These are phyloP conservation scores for Meandrusa payeni DNA, from an alignment of 2,888 invertebrate species.

Conservation along the genomic window DNA sequence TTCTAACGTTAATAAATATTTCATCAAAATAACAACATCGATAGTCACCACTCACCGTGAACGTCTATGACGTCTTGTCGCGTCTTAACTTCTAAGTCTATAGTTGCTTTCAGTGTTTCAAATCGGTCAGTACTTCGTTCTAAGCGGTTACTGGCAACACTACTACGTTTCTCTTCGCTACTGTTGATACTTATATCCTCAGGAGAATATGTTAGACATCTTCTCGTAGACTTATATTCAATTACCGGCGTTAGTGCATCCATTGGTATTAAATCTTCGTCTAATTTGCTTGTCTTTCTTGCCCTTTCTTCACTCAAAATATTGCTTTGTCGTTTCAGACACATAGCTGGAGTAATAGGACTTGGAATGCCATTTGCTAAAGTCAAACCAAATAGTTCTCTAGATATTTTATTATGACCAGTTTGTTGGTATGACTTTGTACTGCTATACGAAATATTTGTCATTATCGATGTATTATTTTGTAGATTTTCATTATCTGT, in stretches of 20 bases:
- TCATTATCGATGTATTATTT: conserved; percentile 46
- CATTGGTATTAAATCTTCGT: conserved; percentile 62
- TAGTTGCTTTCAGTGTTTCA: conserved; percentile 75
- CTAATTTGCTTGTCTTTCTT: conserved; percentile 74
- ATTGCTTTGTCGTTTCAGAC: conserved; percentile 63
- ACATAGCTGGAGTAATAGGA: conserved; percentile 70
- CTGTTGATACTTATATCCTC: conserved; percentile 74
- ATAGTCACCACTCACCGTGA: conserved; percentile 84
- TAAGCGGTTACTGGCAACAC: conserved; percentile 69
- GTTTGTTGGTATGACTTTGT: conserved; percentile 51
- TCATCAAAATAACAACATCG: conserved; percentile 37
- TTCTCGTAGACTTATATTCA: conserved; percentile 72
- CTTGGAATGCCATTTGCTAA: conserved; percentile 76
- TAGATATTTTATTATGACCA: conserved; percentile 49
- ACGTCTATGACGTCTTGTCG: conserved; percentile 82
- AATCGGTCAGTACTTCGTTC: conserved; percentile 61
- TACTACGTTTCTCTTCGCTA: conserved; percentile 77
- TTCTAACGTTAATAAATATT: conserved; percentile 20
- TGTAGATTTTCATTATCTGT: conserved; percentile 36
- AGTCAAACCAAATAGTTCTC: conserved; percentile 67
- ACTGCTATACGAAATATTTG: conserved; percentile 68
- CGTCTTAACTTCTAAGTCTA: conserved; percentile 83
- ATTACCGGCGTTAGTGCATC: conserved; percentile 68
- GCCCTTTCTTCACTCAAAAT: conserved; percentile 67
- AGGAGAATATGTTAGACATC: conserved; percentile 82